These are phyloP conservation scores for Urocynchramus pylzowi DNA, from an alignment of 2,113 vertebrate species.

Conservation along the genomic window DNA sequence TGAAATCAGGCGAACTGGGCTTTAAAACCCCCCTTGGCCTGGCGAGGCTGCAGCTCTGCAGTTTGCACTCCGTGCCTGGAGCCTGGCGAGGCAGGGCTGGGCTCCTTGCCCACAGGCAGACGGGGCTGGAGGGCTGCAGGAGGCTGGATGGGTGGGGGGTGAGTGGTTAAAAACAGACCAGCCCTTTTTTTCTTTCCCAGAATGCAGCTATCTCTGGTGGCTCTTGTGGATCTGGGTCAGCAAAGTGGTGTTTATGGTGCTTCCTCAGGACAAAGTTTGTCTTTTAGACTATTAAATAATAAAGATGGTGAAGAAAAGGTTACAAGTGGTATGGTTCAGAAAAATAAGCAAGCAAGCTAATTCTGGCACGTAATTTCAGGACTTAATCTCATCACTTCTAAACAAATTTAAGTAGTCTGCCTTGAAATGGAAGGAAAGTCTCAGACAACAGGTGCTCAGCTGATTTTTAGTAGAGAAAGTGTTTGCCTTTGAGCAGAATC, in stretches of 20 bases:
- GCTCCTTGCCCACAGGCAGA: background rate
- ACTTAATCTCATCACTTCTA: background rate
- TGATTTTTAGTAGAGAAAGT: background rate
- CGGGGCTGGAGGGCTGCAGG: background rate
- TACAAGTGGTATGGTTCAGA: background rate
- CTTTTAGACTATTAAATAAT: background rate
- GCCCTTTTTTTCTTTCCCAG: background rate
- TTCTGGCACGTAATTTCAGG: background rate
- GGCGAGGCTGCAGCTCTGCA: fast-evolving
- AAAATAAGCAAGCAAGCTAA: background rate
- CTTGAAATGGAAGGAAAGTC: background rate
- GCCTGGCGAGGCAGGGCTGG: fast-evolving
- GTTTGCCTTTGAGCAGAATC: background rate
- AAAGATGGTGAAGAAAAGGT: background rate
- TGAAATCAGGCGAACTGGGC: background rate
- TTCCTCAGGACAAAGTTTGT: background rate
- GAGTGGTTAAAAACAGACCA: background rate
- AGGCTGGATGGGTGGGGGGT: background rate
- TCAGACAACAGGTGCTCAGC: background rate
- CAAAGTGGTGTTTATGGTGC: background rate
- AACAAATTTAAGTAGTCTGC: background rate
- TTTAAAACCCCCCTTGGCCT: background rate
- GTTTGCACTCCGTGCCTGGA: background rate
- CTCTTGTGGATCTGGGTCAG: background rate
- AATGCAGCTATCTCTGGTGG: background rate